These are phyloP conservation scores for Papilio gigon DNA, from an alignment of 2,888 invertebrate species.

Conservation along the genomic window DNA sequence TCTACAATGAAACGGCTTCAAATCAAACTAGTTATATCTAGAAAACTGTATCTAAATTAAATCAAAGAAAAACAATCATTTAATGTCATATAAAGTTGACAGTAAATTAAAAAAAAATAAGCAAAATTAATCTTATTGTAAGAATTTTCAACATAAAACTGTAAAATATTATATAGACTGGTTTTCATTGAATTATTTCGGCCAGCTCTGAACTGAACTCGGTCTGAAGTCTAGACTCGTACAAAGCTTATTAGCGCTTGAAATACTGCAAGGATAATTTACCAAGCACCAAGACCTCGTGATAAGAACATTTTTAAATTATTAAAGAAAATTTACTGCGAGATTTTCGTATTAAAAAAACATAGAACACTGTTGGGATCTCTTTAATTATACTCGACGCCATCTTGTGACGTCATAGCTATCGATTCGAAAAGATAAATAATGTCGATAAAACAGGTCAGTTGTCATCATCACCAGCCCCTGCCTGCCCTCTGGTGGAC, in stretches of 20 bases:
- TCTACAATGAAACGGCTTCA: too few species aligned
- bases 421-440: too few species aligned
- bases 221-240: background rate
- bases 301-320: background rate
- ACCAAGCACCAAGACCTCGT: background rate
- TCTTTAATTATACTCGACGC: background rate
- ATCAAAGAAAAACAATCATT: too few species aligned
- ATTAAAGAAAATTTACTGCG: background rate
- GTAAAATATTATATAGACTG: background rate
- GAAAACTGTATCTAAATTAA: too few species aligned
- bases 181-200: constrained; percentile 13
- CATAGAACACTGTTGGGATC: background rate
- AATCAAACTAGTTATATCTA: too few species aligned
- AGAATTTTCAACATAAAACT: background rate
- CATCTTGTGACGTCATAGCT: background rate
- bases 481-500: too few species aligned
- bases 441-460: too few species aligned
- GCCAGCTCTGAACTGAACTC: background rate
- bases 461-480: too few species aligned
- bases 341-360: background rate
- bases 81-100: too few species aligned
- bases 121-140: too few species aligned
- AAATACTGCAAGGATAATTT: constrained; percentile 1
- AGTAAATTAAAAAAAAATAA: too few species aligned
- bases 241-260: constrained; percentile 8